Percentiles rank a stretch among this genome's conserved stretches.
Evolutionary conservation across 2,797 vertebrate genomes (phyloP).

Genomic region (Chloroceryle inda): DNA sequence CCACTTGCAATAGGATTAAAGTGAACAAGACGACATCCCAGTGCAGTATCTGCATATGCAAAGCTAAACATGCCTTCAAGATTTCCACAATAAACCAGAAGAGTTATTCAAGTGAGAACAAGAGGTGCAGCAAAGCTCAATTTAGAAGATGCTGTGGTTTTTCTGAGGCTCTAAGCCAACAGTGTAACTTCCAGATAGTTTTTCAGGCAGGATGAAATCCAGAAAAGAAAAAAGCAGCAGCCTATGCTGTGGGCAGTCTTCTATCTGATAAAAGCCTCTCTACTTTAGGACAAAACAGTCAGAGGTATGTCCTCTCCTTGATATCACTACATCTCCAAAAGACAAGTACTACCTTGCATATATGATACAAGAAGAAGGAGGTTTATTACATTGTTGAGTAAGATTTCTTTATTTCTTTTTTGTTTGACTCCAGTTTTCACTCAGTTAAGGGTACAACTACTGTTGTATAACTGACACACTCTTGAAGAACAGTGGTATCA

Average conservation of each 20-base stretch:
- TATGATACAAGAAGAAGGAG: background rate
- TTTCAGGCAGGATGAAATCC: background rate
- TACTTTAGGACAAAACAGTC: background rate
- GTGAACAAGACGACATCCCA: background rate
- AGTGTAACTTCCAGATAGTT: background rate
- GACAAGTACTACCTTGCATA: background rate
- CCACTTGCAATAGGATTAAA: background rate
- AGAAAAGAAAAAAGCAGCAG: background rate
- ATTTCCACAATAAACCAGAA: background rate
- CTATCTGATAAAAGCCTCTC: background rate
- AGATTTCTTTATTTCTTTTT: background rate
- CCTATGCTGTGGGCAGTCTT: background rate
- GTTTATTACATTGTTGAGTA: background rate
- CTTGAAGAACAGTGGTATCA: background rate
- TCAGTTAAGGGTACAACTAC: background rate
- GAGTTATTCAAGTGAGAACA: background rate
- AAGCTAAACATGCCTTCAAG: background rate
- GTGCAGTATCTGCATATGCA: background rate
- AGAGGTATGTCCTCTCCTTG: background rate
- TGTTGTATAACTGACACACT: background rate
- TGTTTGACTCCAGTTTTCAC: background rate
- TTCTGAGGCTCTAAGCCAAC: background rate
- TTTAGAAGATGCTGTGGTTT: background rate
- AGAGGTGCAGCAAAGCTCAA: background rate
- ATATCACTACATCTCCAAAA: background rate